These are phyloP conservation scores for Marronus borbonicus DNA, from an alignment of 2,888 invertebrate species.

Conservation along the genomic window DNA sequence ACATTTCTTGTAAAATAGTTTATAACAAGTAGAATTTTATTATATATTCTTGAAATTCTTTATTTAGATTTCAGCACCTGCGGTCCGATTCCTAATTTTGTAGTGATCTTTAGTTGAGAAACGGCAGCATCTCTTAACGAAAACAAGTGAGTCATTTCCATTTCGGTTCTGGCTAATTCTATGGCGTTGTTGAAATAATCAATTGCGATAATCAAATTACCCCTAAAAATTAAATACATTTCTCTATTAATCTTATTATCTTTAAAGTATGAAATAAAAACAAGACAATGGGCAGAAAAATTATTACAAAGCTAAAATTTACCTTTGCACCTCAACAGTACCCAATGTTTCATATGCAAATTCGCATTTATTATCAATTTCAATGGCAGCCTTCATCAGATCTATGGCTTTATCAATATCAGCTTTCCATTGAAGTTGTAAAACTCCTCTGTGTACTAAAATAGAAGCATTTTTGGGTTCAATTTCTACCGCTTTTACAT, in stretches of 20 bases:
- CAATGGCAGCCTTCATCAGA: conserved; percentile 86
- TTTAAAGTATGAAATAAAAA: not conserved
- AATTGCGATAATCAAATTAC: conserved; percentile 86
- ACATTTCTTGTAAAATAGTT: conserved; percentile 44
- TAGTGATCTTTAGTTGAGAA: conserved; percentile 88
- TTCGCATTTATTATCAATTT: conserved; percentile 92
- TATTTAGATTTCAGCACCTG: conserved; percentile 50
- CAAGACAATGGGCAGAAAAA: conserved; percentile 39
- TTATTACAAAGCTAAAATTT: conserved; percentile 54
- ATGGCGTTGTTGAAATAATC: conserved; percentile 92
- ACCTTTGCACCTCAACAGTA: conserved; percentile 95
- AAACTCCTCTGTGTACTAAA: conserved; percentile 89
- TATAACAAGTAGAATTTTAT: conserved; percentile 47
- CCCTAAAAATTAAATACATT: conserved; percentile 73
- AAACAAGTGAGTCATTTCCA: conserved; percentile 93
- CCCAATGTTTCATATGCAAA: conserved; percentile 96
- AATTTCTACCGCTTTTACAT: conserved; percentile 84
- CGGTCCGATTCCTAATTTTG: conserved; percentile 77
- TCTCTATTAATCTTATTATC: too few relatives aligned
- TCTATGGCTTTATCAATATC: conserved; percentile 85
- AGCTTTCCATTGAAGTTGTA: conserved; percentile 88
- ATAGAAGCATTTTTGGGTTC: conserved; percentile 90
- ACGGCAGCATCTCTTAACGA: conserved; percentile 91
- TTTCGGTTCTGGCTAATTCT: conserved; percentile 85
- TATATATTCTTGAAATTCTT: conserved; percentile 8